Base-by-base conservation (phyloP, 2,797 vertebrate species). In the Macroramphosus scolopax region DNA sequence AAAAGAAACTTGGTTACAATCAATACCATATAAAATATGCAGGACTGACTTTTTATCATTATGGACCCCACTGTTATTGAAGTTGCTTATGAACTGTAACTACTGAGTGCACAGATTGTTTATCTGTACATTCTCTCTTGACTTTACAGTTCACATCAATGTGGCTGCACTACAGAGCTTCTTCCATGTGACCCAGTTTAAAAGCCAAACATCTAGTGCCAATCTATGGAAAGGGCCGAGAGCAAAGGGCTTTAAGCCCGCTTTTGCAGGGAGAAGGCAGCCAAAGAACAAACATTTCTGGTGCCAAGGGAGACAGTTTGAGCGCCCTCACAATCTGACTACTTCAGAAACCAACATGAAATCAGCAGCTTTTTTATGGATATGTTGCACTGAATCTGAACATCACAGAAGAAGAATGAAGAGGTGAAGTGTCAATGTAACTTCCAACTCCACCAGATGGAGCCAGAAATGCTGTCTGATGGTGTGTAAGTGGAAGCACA, bases 141-240 rank as follows among this genome's bases (percentile, higher is more conserved):
- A 22, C 20, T 22, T 3, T 6, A 22, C 45, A 46, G n/a, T n/a
- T n/a, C n/a, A n/a, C n/a, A n/a, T n/a, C n/a, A n/a, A n/a, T n/a
- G n/a, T n/a, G 18, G 44, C 44, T 18, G 33, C 35, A n/a, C 24
- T 39, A 32, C 20, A 15, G 40, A 54, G 18, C 16, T 16, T 25
- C 20, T 38, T 47, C 67, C 47, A 71, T 63, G 28, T 40, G 63
- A 33, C 61, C 49, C 20, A 40, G 16, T 61, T 70, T 55, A 17
- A 50, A 61, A n/a, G 57, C 63, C 63, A 60, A 55, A 38, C 25
- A 39, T 17, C 31, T 5, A 12, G 20, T 20, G 52, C 45, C 63
- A 68, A 56, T 31, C 8, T 17, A 24, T 62, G 49, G 63, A 68
- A 20, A 43, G 22, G 33, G 40, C 25, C 24, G 13, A 10, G 4